Evolutionary conservation across 2,113 vertebrate genomes (phyloP).

Genomic region (Piprites chloris): DNA sequence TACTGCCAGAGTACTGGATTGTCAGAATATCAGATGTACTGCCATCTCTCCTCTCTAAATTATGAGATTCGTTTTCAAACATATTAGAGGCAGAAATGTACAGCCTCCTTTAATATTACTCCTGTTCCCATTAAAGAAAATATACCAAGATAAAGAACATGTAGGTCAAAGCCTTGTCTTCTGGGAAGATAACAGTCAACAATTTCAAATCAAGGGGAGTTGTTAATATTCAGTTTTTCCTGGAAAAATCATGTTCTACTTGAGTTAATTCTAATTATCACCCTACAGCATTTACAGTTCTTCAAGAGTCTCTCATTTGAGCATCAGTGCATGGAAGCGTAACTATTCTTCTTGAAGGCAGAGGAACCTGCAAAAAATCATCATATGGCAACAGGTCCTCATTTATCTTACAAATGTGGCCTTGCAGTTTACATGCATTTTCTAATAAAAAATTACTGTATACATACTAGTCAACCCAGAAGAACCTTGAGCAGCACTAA

Average conservation of each 20-base stretch:
- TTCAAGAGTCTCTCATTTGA: constrained; percentile 20
- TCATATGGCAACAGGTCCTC: background rate
- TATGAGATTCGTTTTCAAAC: background rate
- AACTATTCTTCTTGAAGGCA: constrained; percentile 1
- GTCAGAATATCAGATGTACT: background rate
- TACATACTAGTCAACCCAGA: background rate
- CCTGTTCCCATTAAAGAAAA: background rate
- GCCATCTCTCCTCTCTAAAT: background rate
- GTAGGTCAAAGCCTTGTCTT: constrained; percentile 30
- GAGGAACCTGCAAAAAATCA: background rate
- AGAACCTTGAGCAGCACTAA: background rate
- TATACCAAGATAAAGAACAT: background rate
- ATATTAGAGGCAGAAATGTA: background rate
- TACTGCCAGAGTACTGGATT: background rate
- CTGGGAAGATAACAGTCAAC: background rate
- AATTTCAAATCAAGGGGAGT: background rate
- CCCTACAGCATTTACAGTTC: constrained; percentile 4
- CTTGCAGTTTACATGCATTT: background rate
- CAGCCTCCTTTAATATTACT: background rate
- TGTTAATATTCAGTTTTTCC: background rate
- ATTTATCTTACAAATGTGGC: background rate
- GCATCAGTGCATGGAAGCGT: background rate
- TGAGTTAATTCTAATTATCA: constrained; percentile 26
- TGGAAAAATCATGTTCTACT: background rate
- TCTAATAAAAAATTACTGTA: background rate